Conservation (phyloP, 2,888 invertebrate species). For the Pristionchus fissidentatus region DNA sequence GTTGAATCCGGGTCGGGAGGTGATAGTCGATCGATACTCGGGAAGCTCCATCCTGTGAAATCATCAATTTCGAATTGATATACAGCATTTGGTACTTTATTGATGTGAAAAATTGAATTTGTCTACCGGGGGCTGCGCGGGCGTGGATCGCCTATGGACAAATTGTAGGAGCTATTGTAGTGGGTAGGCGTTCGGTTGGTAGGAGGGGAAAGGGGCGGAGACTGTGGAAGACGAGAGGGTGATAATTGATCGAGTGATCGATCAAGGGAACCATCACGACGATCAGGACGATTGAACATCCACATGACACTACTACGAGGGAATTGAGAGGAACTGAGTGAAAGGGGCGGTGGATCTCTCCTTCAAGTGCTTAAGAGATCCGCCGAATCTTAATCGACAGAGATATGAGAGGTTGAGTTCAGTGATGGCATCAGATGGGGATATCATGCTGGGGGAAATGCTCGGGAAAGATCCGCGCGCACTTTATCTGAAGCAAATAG, state of each 20-base stretch:
- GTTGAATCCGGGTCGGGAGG: constrained; percentile 68
- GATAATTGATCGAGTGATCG: constrained; percentile 21
- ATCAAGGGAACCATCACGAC: neutral
- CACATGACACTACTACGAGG: constrained; percentile 2
- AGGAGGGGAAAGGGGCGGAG: constrained; percentile 9
- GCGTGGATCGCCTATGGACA: constrained; percentile 17
- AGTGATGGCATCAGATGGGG: neutral
- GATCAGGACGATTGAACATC: constrained; percentile 23
- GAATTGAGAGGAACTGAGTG: too few species aligned
- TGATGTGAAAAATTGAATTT: neutral
- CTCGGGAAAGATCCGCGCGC: neutral
- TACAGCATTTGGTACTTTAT: neutral
- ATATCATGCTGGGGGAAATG: constrained; percentile 30
- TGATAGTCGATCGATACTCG: constrained; percentile 64
- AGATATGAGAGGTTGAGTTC: neutral
- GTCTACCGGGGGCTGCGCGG: constrained; percentile 1
- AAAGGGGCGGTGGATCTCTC: too few species aligned
- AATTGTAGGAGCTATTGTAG: constrained; percentile 11
- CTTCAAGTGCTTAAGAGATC: neutral
- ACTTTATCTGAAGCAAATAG: neutral
- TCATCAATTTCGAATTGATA: neutral
- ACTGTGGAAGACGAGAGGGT: neutral
- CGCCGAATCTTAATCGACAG: neutral
- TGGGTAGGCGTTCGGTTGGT: neutral
- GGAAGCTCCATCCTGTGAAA: constrained; percentile 43